Conservation (phyloP, 2,797 vertebrate genomes). For the Sebastolobus altivelis region DNA sequence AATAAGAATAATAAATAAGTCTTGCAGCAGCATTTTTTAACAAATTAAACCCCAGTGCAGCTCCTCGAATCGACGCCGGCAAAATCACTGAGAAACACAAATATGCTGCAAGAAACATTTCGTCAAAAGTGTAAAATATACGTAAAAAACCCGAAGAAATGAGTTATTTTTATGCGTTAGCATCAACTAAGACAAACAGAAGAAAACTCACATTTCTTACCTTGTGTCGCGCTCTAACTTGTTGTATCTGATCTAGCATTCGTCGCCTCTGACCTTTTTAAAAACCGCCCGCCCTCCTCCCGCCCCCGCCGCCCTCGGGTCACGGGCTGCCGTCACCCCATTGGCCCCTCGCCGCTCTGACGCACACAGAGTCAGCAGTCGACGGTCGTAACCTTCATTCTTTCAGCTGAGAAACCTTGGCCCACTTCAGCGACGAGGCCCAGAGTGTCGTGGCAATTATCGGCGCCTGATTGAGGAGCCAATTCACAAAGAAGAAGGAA, state of each 20-base stretch:
- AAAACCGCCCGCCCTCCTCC: slow-evolving; percentile 30
- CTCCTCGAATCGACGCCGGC: not conserved
- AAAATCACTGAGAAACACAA: not conserved
- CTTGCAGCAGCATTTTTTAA: not conserved
- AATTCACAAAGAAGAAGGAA: slow-evolving; percentile 20
- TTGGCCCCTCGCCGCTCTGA: slow-evolving; percentile 64
- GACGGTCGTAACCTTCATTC: slow-evolving; percentile 71
- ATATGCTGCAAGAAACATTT: not conserved
- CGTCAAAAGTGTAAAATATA: not conserved
- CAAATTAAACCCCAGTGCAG: not conserved
- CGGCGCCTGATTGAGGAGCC: slow-evolving; percentile 32
- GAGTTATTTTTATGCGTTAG: rapidly evolving
- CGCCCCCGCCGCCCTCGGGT: not conserved
- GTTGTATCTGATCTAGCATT: slow-evolving; percentile 17
- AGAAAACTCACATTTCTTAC: slow-evolving; percentile 52
- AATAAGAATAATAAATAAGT: not conserved
- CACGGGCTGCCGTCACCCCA: slow-evolving; percentile 9
- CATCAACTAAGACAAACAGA: not conserved
- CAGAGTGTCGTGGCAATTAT: slow-evolving; percentile 54
- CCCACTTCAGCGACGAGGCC: slow-evolving; percentile 34
- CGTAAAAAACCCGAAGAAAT: not conserved
- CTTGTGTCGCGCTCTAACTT: slow-evolving; percentile 46
- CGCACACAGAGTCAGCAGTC: slow-evolving; percentile 17
- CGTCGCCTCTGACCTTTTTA: slow-evolving; percentile 64
- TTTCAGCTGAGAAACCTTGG: slow-evolving; percentile 74